phyloP scores from a whole-genome alignment of 2,113 vertebrate genomes.

The Callochromis pleurospilus region DNA sequence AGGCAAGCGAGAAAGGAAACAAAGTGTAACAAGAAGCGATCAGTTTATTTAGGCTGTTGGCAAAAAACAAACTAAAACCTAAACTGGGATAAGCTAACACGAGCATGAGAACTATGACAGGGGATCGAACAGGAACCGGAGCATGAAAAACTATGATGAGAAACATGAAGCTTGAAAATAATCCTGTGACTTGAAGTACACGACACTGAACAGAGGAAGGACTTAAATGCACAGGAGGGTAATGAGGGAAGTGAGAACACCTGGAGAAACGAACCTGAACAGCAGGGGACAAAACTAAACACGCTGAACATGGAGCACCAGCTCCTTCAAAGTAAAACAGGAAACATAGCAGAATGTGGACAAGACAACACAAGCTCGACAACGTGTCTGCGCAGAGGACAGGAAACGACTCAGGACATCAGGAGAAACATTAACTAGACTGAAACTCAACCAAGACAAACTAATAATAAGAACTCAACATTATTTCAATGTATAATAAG shows the following conservation, averaged over 20 bases:
- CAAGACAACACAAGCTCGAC: not conserved
- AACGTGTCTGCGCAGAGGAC: not conserved
- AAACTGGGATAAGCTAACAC: not conserved
- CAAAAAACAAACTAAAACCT: not conserved
- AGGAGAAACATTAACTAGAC: not conserved
- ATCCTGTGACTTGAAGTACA: not conserved
- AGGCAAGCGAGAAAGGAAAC: accelerated
- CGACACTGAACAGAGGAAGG: accelerated
- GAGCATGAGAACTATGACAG: not conserved
- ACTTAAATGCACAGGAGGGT: not conserved
- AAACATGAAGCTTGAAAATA: not conserved
- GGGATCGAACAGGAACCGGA: accelerated
- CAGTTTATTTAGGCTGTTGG: not conserved
- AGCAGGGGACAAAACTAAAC: not conserved
- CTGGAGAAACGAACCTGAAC: not conserved
- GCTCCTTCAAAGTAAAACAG: not conserved
- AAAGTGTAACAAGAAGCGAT: not conserved
- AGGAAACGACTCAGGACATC: not conserved
- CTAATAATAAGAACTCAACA: not conserved
- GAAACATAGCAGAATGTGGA: not conserved
- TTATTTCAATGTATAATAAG: not conserved
- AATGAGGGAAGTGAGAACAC: accelerated
- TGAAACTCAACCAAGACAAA: not conserved
- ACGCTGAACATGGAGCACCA: accelerated
- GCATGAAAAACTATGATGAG: not conserved